Percentiles rank a stretch among this genome's conserved stretches.
Conservation (phyloP, 2,113 vertebrate species). For the Archocentrus centrarchus region DNA sequence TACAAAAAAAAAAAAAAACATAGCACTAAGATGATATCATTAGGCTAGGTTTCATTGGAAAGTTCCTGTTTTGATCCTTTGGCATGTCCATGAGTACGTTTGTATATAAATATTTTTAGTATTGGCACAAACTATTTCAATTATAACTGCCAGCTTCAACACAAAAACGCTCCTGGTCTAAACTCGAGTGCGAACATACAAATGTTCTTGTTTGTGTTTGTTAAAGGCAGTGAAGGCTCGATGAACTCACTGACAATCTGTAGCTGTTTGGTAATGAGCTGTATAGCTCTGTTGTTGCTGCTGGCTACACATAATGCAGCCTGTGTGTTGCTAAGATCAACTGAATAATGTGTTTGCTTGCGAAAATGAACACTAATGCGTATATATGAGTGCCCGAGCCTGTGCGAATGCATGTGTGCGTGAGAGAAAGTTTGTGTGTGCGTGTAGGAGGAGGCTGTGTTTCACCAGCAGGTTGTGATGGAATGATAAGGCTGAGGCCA, state of each 20-base stretch:
- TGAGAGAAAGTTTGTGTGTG: not conserved
- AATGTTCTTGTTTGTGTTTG: constrained; percentile 37
- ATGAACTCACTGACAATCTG: constrained; percentile 22
- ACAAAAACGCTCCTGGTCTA: not conserved
- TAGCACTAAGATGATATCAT: not conserved
- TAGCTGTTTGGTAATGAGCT: constrained; percentile 9
- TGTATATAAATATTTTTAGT: constrained; percentile 22
- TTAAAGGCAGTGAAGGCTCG: constrained; percentile 38
- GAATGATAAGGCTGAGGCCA: constrained; percentile 61
- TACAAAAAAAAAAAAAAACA: not conserved
- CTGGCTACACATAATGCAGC: constrained; percentile 36
- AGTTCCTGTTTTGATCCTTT: not conserved
- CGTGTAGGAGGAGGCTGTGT: constrained; percentile 63
- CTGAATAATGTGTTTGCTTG: constrained; percentile 22
- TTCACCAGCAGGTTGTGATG: constrained; percentile 65
- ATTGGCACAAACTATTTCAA: constrained; percentile 22
- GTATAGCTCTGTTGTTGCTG: constrained; percentile 41
- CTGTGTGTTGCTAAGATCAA: constrained; percentile 59
- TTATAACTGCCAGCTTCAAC: constrained; percentile 19
- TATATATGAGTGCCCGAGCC: constrained; percentile 16
- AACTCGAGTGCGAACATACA: not conserved
- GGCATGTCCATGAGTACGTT: not conserved
- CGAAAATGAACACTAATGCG: constrained; percentile 32
- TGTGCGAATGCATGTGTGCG: constrained; percentile 3
- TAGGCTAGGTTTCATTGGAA: not conserved